Conservation (phyloP, 1,140 invertebrate species). For the Drosophila miranda region DNA sequence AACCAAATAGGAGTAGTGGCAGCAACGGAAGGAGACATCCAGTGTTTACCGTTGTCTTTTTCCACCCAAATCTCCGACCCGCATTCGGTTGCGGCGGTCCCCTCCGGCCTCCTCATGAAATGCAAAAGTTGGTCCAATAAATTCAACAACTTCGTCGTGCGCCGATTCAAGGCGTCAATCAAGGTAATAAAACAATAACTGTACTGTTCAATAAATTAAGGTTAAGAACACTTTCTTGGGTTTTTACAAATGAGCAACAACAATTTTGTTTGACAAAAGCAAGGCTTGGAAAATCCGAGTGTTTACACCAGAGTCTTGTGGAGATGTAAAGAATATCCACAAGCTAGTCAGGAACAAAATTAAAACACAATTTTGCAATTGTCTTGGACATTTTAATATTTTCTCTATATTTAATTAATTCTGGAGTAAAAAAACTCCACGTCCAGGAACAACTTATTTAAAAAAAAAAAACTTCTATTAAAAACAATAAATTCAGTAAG, state of each 20-base stretch:
- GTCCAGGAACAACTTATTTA: too few relatives aligned
- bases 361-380: not conserved
- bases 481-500: not conserved
- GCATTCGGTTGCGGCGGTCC: constrained; percentile 34
- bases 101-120: constrained; percentile 79
- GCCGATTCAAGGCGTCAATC: constrained; percentile 70
- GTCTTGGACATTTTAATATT: not conserved
- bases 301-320: too few relatives aligned
- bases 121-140: constrained; percentile 82
- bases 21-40: constrained; percentile 14
- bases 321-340: not conserved
- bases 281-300: too few relatives aligned
- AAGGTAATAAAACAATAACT: constrained; percentile 61
- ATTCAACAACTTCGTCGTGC: constrained; percentile 82
- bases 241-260: not conserved
- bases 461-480: not conserved
- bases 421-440: not conserved
- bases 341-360: not conserved
- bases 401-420: not conserved
- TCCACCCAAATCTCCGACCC: constrained; percentile 20
- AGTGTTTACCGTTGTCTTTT: constrained; percentile 46
- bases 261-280: not conserved
- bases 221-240: too few relatives aligned
- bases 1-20: constrained; percentile 1
- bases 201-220: too few relatives aligned